phyloP scores from a whole-genome alignment of 2,113 vertebrate species.

The Cyanoliseus patagonus region DNA sequence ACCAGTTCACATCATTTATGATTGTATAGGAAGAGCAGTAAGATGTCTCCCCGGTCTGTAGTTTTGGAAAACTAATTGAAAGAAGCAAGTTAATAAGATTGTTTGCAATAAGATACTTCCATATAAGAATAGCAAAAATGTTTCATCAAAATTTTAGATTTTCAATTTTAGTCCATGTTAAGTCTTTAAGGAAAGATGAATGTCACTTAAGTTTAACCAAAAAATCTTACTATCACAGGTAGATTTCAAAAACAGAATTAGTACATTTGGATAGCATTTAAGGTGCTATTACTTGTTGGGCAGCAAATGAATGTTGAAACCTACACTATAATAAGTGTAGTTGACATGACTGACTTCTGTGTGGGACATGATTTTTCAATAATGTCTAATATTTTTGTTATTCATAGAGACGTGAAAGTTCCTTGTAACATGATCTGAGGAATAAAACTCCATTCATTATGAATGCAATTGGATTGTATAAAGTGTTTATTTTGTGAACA shows the following conservation, averaged over 20 bases:
- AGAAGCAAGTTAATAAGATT: slow-evolving; percentile 44
- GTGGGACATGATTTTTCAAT: background rate
- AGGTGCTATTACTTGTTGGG: background rate
- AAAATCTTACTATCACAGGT: background rate
- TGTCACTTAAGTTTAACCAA: background rate
- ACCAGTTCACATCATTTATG: slow-evolving; percentile 1
- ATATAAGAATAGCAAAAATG: slow-evolving; percentile 2
- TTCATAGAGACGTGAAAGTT: background rate
- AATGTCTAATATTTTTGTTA: background rate
- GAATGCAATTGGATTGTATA: background rate
- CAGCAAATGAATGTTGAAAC: background rate
- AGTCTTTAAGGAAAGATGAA: background rate
- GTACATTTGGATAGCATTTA: background rate
- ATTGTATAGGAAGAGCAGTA: background rate
- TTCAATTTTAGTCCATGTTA: background rate
- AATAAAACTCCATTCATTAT: background rate
- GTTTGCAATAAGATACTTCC: background rate
- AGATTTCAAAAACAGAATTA: background rate
- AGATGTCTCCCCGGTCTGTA: background rate
- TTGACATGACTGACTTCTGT: background rate
- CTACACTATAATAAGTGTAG: background rate
- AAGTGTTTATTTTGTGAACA: background rate
- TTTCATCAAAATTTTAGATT: slow-evolving; percentile 4
- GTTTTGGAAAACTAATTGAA: slow-evolving; percentile 42
- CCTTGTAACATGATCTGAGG: background rate